Conservation (phyloP, 2,888 invertebrate genomes). For the Willowsia nigromaculata region DNA sequence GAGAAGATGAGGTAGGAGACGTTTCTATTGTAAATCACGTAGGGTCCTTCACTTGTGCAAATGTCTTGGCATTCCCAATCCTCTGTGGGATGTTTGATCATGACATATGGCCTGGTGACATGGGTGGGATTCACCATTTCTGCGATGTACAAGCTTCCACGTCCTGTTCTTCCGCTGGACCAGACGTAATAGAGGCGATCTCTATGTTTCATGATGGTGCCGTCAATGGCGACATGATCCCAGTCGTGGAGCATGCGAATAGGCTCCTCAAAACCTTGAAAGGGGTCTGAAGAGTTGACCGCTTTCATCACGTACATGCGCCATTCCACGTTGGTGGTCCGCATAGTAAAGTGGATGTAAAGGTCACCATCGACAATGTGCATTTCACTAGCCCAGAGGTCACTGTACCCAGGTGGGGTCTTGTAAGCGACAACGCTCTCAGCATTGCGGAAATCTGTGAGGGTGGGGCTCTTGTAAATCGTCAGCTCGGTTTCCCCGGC, state of each 20-base stretch:
- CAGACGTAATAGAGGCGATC: conserved; percentile 62
- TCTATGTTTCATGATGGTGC: conserved; percentile 59
- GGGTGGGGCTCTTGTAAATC: conserved; percentile 68
- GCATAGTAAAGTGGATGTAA: conserved; percentile 72
- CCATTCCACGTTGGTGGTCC: conserved; percentile 35
- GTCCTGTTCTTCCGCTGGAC: not conserved
- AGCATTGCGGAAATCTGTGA: conserved; percentile 71
- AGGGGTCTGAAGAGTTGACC: conserved; percentile 66
- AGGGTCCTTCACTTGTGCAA: conserved; percentile 65
- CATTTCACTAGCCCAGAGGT: conserved; percentile 75
- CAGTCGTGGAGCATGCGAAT: conserved; percentile 57
- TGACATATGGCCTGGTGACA: conserved; percentile 27
- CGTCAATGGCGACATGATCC: conserved; percentile 71
- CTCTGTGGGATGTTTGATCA: conserved; percentile 27
- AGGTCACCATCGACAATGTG: conserved; percentile 70
- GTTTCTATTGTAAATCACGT: conserved; percentile 68
- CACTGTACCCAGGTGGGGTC: conserved; percentile 59
- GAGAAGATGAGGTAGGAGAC: conserved; percentile 70
- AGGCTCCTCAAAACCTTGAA: conserved; percentile 65
- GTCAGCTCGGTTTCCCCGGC: conserved; percentile 67
- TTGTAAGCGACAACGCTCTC: conserved; percentile 49
- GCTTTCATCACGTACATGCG: conserved; percentile 73
- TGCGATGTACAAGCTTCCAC: conserved; percentile 62
- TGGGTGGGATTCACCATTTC: conserved; percentile 36
- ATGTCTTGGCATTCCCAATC: conserved; percentile 67